Evolutionary conservation across 1,140 invertebrate species (phyloP).

Genomic region (Heliconius hermathena): DNA sequence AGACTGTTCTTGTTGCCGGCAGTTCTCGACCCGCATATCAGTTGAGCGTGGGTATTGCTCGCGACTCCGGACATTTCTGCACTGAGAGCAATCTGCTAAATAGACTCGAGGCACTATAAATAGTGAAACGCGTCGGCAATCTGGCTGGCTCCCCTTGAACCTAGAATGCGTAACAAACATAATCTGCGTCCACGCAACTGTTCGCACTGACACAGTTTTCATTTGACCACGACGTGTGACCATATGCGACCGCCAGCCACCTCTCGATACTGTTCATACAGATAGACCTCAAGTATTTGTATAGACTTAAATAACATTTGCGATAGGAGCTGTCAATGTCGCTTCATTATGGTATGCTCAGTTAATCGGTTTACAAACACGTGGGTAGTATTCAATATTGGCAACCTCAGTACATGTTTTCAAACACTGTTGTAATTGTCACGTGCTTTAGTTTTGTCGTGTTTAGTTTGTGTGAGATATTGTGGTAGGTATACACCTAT

Average conservation of each 20-base stretch:
- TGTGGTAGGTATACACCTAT: not conserved
- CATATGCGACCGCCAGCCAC: conserved; percentile 61
- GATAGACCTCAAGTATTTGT: conserved; percentile 1
- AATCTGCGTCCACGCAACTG: conserved; percentile 71
- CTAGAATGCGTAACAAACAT: conserved; percentile 70
- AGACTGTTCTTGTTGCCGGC: conserved; percentile 23
- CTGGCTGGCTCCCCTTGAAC: conserved; percentile 79
- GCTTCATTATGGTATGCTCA: not conserved
- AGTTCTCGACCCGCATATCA: conserved; percentile 32
- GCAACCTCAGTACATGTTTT: conserved; percentile 13
- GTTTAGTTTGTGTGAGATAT: not conserved
- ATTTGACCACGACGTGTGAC: conserved; percentile 67
- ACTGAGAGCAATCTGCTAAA: conserved; percentile 76
- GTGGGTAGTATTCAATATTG: conserved; percentile 24
- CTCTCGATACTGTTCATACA: conserved; percentile 29
- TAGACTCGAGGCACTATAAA: conserved; percentile 76
- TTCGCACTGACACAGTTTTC: conserved; percentile 77
- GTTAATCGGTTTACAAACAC: conserved; percentile 21
- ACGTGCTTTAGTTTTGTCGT: not conserved
- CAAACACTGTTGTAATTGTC: conserved; percentile 22
- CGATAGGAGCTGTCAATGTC: conserved; percentile 11
- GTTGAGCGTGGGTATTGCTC: conserved; percentile 57
- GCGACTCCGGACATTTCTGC: conserved; percentile 73
- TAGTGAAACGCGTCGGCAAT: conserved; percentile 77
- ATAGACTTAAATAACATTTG: conserved; percentile 10